Evolutionary conservation across 2,888 invertebrate genomes (phyloP).

Genomic region (Poecilus cupreus): DNA sequence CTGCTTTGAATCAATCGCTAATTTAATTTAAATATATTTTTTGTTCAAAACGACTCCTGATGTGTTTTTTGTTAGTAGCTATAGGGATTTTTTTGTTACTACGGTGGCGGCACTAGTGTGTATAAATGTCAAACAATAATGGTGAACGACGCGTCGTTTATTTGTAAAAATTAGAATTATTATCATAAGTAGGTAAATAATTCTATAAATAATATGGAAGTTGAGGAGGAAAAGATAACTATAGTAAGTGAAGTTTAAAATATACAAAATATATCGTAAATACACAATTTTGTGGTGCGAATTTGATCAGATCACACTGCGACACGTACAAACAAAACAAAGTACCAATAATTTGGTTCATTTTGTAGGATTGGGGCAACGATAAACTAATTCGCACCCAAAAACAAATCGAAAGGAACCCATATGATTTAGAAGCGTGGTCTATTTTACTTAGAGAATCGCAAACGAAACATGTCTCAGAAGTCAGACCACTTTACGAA

Average conservation of each 20-base stretch:
- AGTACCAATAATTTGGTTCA: slow-evolving; percentile 6
- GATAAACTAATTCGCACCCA: slow-evolving; percentile 89
- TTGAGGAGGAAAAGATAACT: slow-evolving; percentile 40
- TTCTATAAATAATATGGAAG: slow-evolving; percentile 1
- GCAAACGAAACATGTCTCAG: slow-evolving; percentile 89
- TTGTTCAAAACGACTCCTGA: too few relatives aligned
- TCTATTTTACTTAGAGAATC: slow-evolving; percentile 95
- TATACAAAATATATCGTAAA: neutral
- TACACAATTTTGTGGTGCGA: too few relatives aligned
- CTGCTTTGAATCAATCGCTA: too few relatives aligned
- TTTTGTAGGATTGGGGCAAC: slow-evolving; percentile 88
- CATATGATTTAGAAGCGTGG: slow-evolving; percentile 98
- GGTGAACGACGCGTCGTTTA: slow-evolving; percentile 51
- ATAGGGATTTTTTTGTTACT: neutral
- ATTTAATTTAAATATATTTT: too few relatives aligned
- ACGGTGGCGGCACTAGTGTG: neutral
- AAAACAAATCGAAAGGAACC: slow-evolving; percentile 89
- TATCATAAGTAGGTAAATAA: slow-evolving; percentile 5
- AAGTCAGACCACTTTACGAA: slow-evolving; percentile 94
- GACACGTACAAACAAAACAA: neutral
- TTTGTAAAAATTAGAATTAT: neutral
- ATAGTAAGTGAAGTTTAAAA: slow-evolving; percentile 29
- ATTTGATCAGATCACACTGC: neutral
- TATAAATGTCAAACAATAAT: slow-evolving; percentile 37
- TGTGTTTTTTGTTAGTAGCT: too few relatives aligned